Evolutionary conservation across 1,140 invertebrate genomes (phyloP).

Genomic region (Euglossa dilemma): DNA sequence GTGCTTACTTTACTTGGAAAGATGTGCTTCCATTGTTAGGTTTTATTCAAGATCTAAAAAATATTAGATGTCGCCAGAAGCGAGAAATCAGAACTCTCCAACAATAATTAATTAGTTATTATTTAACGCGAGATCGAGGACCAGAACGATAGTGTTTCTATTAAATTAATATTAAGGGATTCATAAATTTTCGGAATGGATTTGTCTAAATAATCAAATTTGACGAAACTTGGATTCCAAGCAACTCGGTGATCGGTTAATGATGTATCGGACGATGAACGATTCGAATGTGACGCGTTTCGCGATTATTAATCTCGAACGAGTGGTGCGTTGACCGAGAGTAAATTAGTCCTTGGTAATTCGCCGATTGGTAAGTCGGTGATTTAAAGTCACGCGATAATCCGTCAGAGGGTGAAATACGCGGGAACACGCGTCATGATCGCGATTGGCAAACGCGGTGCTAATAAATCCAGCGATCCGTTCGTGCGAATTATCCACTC

Average conservation of each 20-base stretch:
- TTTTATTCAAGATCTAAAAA: no score
- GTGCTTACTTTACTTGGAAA: no score
- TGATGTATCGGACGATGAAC: neutral
- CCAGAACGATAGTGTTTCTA: no score
- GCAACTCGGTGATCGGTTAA: neutral
- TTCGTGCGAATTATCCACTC: neutral
- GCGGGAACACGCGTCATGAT: neutral
- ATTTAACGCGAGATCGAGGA: no score
- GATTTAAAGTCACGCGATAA: constrained; percentile 42
- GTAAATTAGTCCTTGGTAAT: constrained; percentile 9
- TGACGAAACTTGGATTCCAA: neutral
- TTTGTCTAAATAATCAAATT: no score
- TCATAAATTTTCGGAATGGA: no score
- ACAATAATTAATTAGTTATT: no score
- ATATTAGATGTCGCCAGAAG: no score
- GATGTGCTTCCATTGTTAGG: no score
- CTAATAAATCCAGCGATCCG: constrained; percentile 18
- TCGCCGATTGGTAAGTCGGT: neutral
- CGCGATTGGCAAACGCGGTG: neutral
- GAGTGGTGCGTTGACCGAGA: neutral
- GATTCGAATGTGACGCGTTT: neutral
- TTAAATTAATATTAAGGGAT: no score
- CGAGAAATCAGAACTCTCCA: no score
- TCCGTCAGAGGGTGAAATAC: constrained; percentile 7
- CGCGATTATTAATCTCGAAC: constrained; percentile 1